phyloP scores from a whole-genome alignment of 2,888 invertebrate genomes.

The Nephrocerus scutellatus region DNA sequence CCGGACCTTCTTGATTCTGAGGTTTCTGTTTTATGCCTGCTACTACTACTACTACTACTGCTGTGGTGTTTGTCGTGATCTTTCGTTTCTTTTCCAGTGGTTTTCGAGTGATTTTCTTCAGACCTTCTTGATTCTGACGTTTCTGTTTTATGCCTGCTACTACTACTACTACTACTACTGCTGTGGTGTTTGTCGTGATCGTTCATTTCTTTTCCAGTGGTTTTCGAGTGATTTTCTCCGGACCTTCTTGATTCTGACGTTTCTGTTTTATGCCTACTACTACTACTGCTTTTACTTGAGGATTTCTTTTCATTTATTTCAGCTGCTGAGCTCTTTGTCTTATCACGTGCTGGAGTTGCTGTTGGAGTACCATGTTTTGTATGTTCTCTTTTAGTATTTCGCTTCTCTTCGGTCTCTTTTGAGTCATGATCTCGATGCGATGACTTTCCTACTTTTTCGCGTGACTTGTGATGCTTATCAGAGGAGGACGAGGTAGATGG shows the following conservation, averaged over 20 bases:
- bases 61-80: slow-evolving; percentile 26
- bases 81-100: slow-evolving; percentile 15
- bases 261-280: slow-evolving; percentile 12
- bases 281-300: slow-evolving; percentile 7
- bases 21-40: slow-evolving; percentile 21
- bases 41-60: neutral
- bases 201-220: slow-evolving; percentile 2
- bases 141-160: slow-evolving; percentile 1
- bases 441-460: neutral
- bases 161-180: slow-evolving; percentile 1
- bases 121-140: slow-evolving; percentile 1
- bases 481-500: too few relatives aligned
- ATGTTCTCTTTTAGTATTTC: slow-evolving; percentile 12
- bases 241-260: neutral
- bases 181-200: slow-evolving; percentile 1
- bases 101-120: slow-evolving; percentile 20
- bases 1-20: slow-evolving; percentile 24
- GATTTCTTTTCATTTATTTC: slow-evolving; percentile 3
- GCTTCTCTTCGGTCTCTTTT: slow-evolving; percentile 13
- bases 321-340: slow-evolving; percentile 9
- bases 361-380: slow-evolving; percentile 7
- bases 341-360: slow-evolving; percentile 2
- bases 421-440: neutral
- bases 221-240: slow-evolving; percentile 1
- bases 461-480: slow-evolving; percentile 16